Conservation (phyloP, 2,888 invertebrate species). For the Linnaemya vulpina region DNA sequence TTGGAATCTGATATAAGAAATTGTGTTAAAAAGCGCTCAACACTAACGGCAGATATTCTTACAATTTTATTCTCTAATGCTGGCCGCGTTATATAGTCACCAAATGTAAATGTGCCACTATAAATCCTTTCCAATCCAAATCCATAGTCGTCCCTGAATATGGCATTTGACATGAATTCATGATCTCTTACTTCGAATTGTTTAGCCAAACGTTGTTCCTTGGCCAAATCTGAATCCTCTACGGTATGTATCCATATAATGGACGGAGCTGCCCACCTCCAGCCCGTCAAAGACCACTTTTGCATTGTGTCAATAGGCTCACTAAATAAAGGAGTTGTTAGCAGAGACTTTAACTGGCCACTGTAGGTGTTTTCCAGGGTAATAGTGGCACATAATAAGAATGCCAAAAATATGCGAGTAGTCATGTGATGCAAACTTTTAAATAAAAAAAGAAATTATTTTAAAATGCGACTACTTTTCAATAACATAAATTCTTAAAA, state of each 20-base stretch:
- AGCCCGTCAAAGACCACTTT: constrained; percentile 78
- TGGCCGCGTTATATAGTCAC: constrained; percentile 77
- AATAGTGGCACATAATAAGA: constrained; percentile 79
- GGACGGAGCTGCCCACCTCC: constrained; percentile 81
- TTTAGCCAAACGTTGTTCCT: constrained; percentile 76
- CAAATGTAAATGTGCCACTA: constrained; percentile 78
- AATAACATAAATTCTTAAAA: not conserved
- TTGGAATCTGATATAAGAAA: constrained; percentile 75
- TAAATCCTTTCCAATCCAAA: constrained; percentile 79
- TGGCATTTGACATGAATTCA: constrained; percentile 78
- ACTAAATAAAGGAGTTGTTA: constrained; percentile 79
- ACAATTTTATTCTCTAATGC: constrained; percentile 79
- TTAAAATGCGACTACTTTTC: not conserved
- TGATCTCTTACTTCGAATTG: constrained; percentile 79
- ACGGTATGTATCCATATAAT: constrained; percentile 79
- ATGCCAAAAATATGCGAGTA: constrained; percentile 78
- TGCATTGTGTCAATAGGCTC: constrained; percentile 79
- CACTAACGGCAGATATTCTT: not conserved
- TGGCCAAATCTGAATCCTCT: constrained; percentile 76
- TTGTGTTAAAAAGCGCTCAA: not conserved
- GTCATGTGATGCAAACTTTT: constrained; percentile 77
- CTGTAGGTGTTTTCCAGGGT: constrained; percentile 82
- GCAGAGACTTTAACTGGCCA: constrained; percentile 80
- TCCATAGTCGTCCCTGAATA: constrained; percentile 78
- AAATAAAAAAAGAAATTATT: not conserved